Evolutionary conservation across 2,797 vertebrate genomes (phyloP).

Genomic region (Australoheros facetus): DNA sequence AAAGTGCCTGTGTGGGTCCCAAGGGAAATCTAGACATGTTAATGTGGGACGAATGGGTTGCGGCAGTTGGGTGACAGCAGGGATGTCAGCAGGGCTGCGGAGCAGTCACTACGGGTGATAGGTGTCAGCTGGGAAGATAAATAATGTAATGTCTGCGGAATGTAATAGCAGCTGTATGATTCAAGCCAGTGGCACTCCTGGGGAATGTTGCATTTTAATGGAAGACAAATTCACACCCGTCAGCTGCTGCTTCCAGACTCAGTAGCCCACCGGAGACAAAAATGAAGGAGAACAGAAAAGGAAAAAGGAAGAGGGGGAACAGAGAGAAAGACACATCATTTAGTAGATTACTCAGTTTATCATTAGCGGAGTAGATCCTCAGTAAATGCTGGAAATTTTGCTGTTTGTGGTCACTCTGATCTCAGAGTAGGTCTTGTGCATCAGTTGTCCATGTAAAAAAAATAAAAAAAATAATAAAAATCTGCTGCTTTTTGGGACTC

Average conservation of each 20-base stretch:
- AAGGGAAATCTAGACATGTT: constrained; percentile 38
- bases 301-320: background rate
- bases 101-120: constrained; percentile 49
- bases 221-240: constrained; percentile 44
- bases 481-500: constrained; percentile 8
- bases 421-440: constrained; percentile 2
- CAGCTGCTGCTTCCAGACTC: constrained; percentile 13
- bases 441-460: constrained; percentile 29
- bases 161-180: constrained; percentile 55
- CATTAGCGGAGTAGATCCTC: background rate
- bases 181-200: constrained; percentile 47
- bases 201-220: constrained; percentile 42
- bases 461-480: constrained; percentile 24
- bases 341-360: background rate
- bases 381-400: background rate
- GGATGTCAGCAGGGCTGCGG: constrained; percentile 47
- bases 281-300: background rate
- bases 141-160: constrained; percentile 62
- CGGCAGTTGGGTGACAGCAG: constrained; percentile 48
- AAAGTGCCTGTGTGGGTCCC: constrained; percentile 30
- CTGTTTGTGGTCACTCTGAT: background rate
- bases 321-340: background rate
- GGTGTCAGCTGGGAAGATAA: constrained; percentile 65
- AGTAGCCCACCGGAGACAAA: constrained; percentile 1
- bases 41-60: constrained; percentile 51